Base-by-base conservation (phyloP, 2,113 vertebrate species). In the Archocentrus centrarchus region DNA sequence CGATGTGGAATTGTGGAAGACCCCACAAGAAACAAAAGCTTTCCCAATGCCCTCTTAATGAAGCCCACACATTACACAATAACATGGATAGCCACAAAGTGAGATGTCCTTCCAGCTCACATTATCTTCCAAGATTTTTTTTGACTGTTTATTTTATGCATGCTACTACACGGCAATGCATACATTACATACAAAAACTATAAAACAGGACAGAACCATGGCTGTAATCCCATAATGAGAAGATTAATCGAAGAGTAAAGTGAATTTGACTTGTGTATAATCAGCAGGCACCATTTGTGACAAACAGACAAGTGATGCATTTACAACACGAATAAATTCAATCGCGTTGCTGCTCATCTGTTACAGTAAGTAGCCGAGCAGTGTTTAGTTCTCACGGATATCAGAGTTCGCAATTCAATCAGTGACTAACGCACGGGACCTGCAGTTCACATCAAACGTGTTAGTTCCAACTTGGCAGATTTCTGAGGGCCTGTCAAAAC, bases 1-100 rank as follows among this genome's bases (percentile, higher is more conserved):
- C 55, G 1, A 59, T 57, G 77, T 64, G 79, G 63, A 84, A 47
- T 58, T 80, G 76, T 64, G 79, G 81, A 55, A 80, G 77, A 89
- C 83, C 85, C 81, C 89, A 86, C 86, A 73, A 47, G 1, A 32
- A 53, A 70, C 66, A 77, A 79, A 32, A 50, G 63, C 24, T 75
- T 63, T 63, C 47, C 57, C 79, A 85, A 6, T 47, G 11, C 15
- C 7, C 62, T 58, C 55, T 27, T 10, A 80, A 70, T 39, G 9
- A 6, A 85, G 73, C 59, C 63, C 68, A 60, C 75, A 81, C 63
- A 70, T 79, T 59, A 59, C 24, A 47, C 17, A 50, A 77, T 41
- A 81, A 80, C 64, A 47, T 50, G 17, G 37, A 10, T 15, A 13
- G 53, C 63, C 57, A 39, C 53, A 62, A 55, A 59, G 59, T 53